Evolutionary conservation across 2,113 vertebrate species (phyloP), one percentile per base, ranked within the genome.

Genomic region (Scomber japonicus): DNA sequence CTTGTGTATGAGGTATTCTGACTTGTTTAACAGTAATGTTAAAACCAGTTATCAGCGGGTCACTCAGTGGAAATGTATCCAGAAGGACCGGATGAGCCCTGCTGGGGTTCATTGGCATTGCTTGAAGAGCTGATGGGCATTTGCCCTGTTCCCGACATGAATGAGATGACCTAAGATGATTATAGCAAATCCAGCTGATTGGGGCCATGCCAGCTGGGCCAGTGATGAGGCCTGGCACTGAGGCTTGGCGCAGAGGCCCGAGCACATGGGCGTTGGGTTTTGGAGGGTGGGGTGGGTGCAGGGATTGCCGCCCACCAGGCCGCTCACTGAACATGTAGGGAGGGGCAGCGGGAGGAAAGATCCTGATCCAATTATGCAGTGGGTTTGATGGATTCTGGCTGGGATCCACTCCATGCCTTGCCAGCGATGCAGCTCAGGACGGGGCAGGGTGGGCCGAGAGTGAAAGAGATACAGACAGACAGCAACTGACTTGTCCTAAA

Each of bases 131-230:
- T 89, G 86, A 86, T 11, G 31, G 85, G 75, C 48, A 67, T 75
- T 70, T 70, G 57, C 71, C 89, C 75, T 74, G 66, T 73, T 57
- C 82, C 49, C 63, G 63, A 72, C 63, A 77, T 91, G 81, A 91
- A 91, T 84, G 83, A 92, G 87, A 86, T 83, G 79, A 89, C 78
- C 74, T 88, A 88, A 87, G 89, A 84, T 89, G 93, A 92, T 91
- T 91, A 91, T 75, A 89, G 80, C 83, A 90, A 92, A 92, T 93
- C 91, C 88, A 91, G 83, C 87, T 91, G 90, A 91, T 88, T 54
- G 66, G 82, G 68, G 75, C 71, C 73, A 54, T 88, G 88, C 90
- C 92, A 93, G 93, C 89, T 85, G 88, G 78, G 72, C 85, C 82
- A 78, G 87, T 71, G 71, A 86, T 84, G 83, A 81, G 76, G 71